Base-by-base conservation (phyloP, 37 sponge, comb jelly and placozoan genomes). In the Ianthella basta region DNA sequence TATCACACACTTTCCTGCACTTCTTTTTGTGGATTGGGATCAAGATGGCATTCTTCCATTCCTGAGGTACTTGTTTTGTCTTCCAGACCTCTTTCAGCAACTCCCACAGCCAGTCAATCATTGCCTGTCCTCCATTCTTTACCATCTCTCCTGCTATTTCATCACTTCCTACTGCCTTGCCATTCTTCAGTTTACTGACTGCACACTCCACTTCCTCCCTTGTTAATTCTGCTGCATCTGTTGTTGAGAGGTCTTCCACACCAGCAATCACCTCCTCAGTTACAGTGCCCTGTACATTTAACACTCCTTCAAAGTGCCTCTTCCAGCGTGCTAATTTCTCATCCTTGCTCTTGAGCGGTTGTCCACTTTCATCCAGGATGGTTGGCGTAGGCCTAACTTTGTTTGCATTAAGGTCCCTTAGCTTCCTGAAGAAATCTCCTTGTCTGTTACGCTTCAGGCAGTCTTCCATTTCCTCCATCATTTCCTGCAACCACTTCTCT, bases 381-480 rank as follows among this genome's bases (percentile, higher is more conserved):
- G 41, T 75, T 19, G 53, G 40, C 3, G 78, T 75, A 16, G 78
- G 41, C 21, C 40, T 75, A 21, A 10, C 78, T 75, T 23, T 75
- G 50, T 23, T 19, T 40, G 54, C 78, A 75, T 75, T 75, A 36
- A 50, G 44, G 78, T 75, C 54, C 38, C 78, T 75, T 18, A 75
- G 53, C 25, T 75, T 75, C 44, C 53, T 41, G 64, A 75, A 40
- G 40, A 75, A 44, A 10, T 75, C 53, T 40, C 53, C 78, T 75
- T 75, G 78, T 10, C 78, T 50, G 53, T 40, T 40, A 3, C 54
- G n/a, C 53, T 75, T 75, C 54, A 70, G 78, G 40, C n/a, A 39
- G 78, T 75, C 78, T 75, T 75, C 78, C 78, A 75, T 39, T 36
- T 75, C 78, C 54, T 75, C 37, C 53, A 75, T 75, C 44, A 41